Conservation (phyloP, 2,113 vertebrate species). For the Sander lucioperca region DNA sequence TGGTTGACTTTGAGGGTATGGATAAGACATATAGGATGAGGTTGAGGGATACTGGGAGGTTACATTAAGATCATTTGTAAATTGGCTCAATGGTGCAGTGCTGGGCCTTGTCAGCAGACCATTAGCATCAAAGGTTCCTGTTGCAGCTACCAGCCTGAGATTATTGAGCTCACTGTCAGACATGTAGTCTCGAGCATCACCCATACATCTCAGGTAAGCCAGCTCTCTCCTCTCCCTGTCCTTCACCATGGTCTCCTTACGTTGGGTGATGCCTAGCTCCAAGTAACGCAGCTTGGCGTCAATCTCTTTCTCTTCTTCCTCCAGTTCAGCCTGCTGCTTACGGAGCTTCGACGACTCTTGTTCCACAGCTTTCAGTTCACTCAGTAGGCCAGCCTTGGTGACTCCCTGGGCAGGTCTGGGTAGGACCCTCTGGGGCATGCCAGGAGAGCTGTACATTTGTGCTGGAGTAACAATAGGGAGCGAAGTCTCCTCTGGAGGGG, state of each 20-base stretch:
- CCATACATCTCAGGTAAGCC: constrained; percentile 90
- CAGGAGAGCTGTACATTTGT: constrained; percentile 91
- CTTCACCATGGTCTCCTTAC: constrained; percentile 95
- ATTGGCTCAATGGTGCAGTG: constrained; percentile 87
- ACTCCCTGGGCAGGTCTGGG: constrained; percentile 86
- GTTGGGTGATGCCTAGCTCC: constrained; percentile 95
- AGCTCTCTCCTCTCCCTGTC: constrained; percentile 91
- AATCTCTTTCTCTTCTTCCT: constrained; percentile 99
- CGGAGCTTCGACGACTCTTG: constrained; percentile 97
- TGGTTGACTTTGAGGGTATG: constrained; percentile 86
- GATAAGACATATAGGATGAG: constrained; percentile 88
- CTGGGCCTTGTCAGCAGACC: constrained; percentile 85
- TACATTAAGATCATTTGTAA: constrained; percentile 85
- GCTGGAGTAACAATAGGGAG: constrained; percentile 91
- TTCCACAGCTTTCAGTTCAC: constrained; percentile 95
- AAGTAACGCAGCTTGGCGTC: constrained; percentile 97
- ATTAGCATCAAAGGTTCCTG: constrained; percentile 84
- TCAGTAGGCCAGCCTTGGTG: constrained; percentile 94
- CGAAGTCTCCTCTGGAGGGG: constrained; percentile 94
- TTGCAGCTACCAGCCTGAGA: constrained; percentile 86
- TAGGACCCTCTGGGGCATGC: constrained; percentile 88
- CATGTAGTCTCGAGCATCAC: constrained; percentile 95
- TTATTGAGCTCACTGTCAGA: constrained; percentile 97
- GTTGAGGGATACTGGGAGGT: constrained; percentile 84
- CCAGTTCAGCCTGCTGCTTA: constrained; percentile 97